phyloP scores from a whole-genome alignment of 2,888 invertebrate genomes.

The Xiphydria camelus region DNA sequence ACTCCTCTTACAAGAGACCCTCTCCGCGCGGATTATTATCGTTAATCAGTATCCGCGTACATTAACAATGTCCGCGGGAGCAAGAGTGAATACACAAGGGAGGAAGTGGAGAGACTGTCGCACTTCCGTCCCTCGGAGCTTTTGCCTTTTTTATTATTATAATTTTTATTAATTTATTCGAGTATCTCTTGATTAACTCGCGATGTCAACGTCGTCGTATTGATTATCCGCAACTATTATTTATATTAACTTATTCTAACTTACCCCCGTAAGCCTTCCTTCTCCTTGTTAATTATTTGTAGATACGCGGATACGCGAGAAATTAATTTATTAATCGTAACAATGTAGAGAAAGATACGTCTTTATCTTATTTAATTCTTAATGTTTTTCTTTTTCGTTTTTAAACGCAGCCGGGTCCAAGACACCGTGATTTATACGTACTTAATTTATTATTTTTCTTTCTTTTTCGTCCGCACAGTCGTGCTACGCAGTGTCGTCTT shows the following conservation, averaged over 20 bases:
- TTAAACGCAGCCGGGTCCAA: slow-evolving; percentile 29
- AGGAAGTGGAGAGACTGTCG: no score
- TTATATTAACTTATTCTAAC: slow-evolving; percentile 28
- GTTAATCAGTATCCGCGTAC: no score
- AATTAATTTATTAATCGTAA: slow-evolving; percentile 29
- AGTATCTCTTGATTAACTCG: not conserved
- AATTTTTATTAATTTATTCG: slow-evolving; percentile 8
- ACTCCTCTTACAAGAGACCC: no score
- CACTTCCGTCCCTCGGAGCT: no score
- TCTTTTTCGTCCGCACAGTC: no score
- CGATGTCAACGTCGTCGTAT: slow-evolving; percentile 2
- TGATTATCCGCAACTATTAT: slow-evolving; percentile 14
- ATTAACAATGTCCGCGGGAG: no score
- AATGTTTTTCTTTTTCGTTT: slow-evolving; percentile 25
- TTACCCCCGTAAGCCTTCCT: slow-evolving; percentile 16
- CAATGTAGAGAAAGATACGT: no score
- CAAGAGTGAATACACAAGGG: no score
- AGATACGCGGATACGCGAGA: slow-evolving; percentile 24
- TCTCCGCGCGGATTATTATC: no score
- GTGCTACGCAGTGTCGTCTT: no score
- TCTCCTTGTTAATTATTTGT: slow-evolving; percentile 31
- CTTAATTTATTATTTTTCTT: slow-evolving; percentile 55
- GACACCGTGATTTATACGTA: slow-evolving; percentile 38
- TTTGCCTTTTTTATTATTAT: slow-evolving; percentile 7
- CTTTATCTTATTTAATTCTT: no score